These are phyloP conservation scores for Lepidothrix coronata DNA, from an alignment of 2,113 vertebrate genomes.

Conservation along the genomic window DNA sequence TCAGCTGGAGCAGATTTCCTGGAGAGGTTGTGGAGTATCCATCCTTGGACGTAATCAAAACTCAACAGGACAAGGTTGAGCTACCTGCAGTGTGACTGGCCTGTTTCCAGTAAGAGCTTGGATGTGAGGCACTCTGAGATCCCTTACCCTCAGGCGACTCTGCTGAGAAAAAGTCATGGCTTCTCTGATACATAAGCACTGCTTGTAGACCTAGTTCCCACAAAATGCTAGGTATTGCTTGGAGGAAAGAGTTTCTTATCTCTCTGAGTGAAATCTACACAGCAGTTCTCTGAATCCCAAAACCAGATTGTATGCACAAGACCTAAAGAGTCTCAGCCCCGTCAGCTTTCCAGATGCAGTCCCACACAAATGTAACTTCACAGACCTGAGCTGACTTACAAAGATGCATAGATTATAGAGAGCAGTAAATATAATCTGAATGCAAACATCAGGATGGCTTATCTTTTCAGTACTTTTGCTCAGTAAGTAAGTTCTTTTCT, in stretches of 20 bases:
- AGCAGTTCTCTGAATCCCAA: background rate
- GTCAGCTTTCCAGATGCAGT: background rate
- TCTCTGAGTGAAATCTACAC: background rate
- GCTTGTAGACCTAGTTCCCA: background rate
- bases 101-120: background rate
- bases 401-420: background rate
- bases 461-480: background rate
- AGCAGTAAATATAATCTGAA: background rate
- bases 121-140: accelerated
- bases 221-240: background rate
- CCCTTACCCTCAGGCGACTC: background rate
- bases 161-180: background rate
- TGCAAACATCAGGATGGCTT: background rate
- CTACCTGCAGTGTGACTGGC: background rate
- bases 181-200: background rate
- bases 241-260: background rate
- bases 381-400: background rate
- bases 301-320: accelerated
- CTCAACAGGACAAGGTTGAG: background rate
- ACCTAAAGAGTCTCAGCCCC: background rate
- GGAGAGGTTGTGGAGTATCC: background rate
- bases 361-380: accelerated
- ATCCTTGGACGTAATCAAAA: background rate
- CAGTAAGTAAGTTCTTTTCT: background rate
- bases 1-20: background rate